Evolutionary conservation across 2,888 invertebrate genomes (phyloP), one percentile per base, ranked within the genome.

Genomic region (Boloria selene): DNA sequence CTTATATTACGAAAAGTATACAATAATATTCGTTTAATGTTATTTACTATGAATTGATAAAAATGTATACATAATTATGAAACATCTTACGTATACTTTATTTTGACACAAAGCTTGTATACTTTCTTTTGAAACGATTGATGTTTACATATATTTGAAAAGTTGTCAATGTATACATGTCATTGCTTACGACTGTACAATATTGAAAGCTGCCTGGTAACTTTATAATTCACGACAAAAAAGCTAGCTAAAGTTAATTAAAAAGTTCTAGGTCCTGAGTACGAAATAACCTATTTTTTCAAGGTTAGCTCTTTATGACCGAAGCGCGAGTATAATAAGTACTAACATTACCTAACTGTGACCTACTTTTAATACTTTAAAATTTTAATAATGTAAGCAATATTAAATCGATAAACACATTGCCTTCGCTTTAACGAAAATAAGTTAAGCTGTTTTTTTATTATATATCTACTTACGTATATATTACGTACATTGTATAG

Each of bases 291-390:
- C 18, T 42, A 10, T 62, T 55, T 42, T 49, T 63, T 26, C 49
- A 63, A 63, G 49, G 49, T 62, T 49, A 42, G n/a, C 26, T 56
- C 44, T n/a, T 45, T 44, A 45, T 44, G 45, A 26, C 56, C 56
- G 26, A 22, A 45, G 45, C 16, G 22, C 45, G 22, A 56, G 22
- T 45, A 56, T 56, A 22, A 56, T 56, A 45, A 45, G 45, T 16
- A 16, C 45, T 22, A 45, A 56, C 22, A 45, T 45, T 56, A 45
- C n/a, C 56, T 18, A 56, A 45, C 26, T 56, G 45, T 13, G 56
- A 56, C 56, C 56, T 56, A 56, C 10, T 56, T 56, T 56, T 45
- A 13, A 4, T 22, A 56, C 44, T 22, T 45, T 10, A 22, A 56
- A 22, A 45, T n/a, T n/a, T 45, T 22, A 26, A 56, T 45, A 18